Evolutionary conservation across 2,888 invertebrate species (phyloP), one percentile per base, ranked within the genome.

Genomic region (Limnephilus auricula): DNA sequence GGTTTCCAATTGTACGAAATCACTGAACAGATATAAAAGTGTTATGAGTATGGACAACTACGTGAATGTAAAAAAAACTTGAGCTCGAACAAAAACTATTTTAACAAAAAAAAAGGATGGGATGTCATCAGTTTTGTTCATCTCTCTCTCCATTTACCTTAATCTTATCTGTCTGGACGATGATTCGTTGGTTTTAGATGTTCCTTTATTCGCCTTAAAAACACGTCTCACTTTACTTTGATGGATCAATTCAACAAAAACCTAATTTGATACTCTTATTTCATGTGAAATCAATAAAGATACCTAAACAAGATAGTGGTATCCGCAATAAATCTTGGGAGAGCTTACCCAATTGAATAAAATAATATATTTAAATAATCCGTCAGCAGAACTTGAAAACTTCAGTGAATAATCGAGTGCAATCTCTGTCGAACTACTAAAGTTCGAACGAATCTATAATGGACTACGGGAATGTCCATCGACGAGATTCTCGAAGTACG

Each of bases 401-500:
- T 65, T 65, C 10, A 82, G 13, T 15, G 34, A 82, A 32, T 34
- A 82, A 34, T 82, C 82, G 82, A 82, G 10, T 25, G 25, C 82
- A 32, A 32, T 32, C 82, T 18, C 37, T n/a, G 34, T 32, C 13
- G 25, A 82, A 32, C 82, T 82, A 34, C 31, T 32, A 82, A 82
- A 34, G 34, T 82, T 37, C 25, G 32, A 34, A 37, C 82, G 34
- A 82, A 82, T 82, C 3, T 82, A 25, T 82, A 34, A 82, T 82
- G 82, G 15, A 82, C 34, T 65, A 65, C 65, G 25, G 65, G n/a
- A 65, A 65, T 82, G 82, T 18, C 82, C 32, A 32, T 32, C 32
- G 34, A 34, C 82, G 25, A 82, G 82, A 82, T 25, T 32, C 82
- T 25, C 82, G 80, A 82, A 82, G 82, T 34, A 82, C 18, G 82